Percentiles rank a stretch among this genome's conserved stretches.
phyloP scores from a whole-genome alignment of 2,888 invertebrate species.

The Acanthosepion lycidas region DNA sequence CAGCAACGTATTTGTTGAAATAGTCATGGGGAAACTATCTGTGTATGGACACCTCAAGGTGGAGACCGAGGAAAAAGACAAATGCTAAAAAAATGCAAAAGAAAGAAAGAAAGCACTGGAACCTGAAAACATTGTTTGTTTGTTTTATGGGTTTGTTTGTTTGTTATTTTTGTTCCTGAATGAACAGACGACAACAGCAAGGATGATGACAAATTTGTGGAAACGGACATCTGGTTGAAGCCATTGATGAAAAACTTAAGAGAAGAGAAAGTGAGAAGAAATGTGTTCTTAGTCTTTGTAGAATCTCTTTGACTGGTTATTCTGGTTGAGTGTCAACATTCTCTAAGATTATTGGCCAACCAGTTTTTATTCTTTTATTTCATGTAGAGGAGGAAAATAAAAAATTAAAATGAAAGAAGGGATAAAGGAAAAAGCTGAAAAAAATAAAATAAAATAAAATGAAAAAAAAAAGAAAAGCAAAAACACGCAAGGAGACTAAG shows the following conservation, averaged over 20 bases:
- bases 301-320: not conserved
- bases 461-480: not conserved
- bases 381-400: not conserved
- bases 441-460: not conserved
- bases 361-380: not conserved
- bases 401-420: no score
- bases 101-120: not conserved
- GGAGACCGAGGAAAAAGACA: not conserved
- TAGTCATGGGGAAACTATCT: not conserved
- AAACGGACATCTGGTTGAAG: not conserved
- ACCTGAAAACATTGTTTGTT: constrained; percentile 15
- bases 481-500: not conserved
- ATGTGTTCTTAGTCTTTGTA: not conserved
- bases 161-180: not conserved
- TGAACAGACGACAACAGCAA: not conserved
- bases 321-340: not conserved
- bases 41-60: constrained; percentile 8
- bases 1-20: constrained; percentile 8
- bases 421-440: not conserved
- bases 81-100: not conserved
- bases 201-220: constrained; percentile 9
- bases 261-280: not conserved
- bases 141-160: not conserved
- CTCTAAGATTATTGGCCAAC: not conserved
- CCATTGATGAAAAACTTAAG: not conserved